Conservation (phyloP, 2,797 vertebrate genomes). For the Varecia variegata region DNA sequence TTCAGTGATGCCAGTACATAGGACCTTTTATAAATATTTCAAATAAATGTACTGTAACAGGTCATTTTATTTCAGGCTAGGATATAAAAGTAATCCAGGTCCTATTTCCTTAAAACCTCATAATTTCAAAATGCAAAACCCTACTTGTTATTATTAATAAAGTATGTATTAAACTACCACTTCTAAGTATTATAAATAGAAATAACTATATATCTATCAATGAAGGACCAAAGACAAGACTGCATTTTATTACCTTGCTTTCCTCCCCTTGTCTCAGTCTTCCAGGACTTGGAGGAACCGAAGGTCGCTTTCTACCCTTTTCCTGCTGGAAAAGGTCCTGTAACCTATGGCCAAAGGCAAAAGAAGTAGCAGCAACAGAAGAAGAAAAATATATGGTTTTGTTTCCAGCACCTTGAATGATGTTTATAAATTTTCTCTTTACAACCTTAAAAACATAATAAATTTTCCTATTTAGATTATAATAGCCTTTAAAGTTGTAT, state of each 20-base stretch:
- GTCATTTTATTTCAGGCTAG: conserved; percentile 8
- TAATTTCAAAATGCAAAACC: background rate
- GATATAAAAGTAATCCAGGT: conserved; percentile 15
- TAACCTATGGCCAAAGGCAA: conserved; percentile 84
- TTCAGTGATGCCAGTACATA: background rate
- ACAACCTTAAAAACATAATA: background rate
- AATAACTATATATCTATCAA: background rate
- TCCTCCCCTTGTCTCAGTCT: conserved; percentile 95
- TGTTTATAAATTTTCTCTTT: conserved; percentile 8
- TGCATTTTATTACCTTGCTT: conserved; percentile 89
- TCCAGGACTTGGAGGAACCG: conserved; percentile 97
- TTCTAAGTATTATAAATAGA: background rate
- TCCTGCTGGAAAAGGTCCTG: conserved; percentile 99
- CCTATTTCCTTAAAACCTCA: conserved; percentile 7
- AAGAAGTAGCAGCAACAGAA: background rate
- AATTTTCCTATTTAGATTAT: background rate
- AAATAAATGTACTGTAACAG: background rate
- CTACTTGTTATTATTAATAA: background rate
- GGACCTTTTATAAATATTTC: background rate
- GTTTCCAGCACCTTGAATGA: background rate
- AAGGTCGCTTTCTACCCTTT: conserved; percentile 96
- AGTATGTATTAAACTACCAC: background rate
- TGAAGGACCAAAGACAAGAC: background rate
- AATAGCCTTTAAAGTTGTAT: background rate
- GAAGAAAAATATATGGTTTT: background rate